Conservation (phyloP, 2,113 vertebrate species). For the Heterotilapia buettikoferi region DNA sequence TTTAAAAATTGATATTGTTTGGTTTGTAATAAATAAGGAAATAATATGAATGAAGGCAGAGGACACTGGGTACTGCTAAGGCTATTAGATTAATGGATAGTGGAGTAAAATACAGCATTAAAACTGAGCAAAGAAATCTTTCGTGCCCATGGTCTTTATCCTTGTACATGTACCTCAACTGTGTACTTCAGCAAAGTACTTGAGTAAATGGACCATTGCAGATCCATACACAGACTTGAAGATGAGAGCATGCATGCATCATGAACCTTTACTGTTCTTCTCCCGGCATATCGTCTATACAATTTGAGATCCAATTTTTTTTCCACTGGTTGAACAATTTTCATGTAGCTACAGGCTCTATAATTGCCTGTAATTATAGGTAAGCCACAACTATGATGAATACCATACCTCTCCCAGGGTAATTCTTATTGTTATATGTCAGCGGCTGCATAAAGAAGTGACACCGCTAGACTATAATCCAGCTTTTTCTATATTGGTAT, state of each 20-base stretch:
- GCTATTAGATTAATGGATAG: background rate
- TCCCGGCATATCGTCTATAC: background rate
- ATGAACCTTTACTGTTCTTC: constrained; percentile 1
- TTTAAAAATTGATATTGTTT: background rate
- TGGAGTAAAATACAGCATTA: background rate
- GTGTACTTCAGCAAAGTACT: background rate
- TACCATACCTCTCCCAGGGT: constrained; percentile 6
- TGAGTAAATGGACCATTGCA: background rate
- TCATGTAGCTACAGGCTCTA: constrained; percentile 34
- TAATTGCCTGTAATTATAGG: constrained; percentile 54
- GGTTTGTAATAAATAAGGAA: background rate
- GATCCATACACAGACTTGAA: background rate
- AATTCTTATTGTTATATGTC: constrained; percentile 39
- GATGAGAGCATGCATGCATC: background rate
- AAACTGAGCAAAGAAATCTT: background rate
- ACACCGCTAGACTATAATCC: background rate
- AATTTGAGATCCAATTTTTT: background rate
- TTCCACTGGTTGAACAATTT: constrained; percentile 14
- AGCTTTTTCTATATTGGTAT: background rate
- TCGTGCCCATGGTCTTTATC: background rate
- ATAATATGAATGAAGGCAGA: background rate
- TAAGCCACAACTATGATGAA: constrained; percentile 32
- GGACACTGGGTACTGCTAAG: background rate
- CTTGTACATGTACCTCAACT: background rate
- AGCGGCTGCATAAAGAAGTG: background rate